These are phyloP conservation scores for Synanthedon tipuliformis DNA, from an alignment of 2,888 invertebrate genomes.

Conservation along the genomic window DNA sequence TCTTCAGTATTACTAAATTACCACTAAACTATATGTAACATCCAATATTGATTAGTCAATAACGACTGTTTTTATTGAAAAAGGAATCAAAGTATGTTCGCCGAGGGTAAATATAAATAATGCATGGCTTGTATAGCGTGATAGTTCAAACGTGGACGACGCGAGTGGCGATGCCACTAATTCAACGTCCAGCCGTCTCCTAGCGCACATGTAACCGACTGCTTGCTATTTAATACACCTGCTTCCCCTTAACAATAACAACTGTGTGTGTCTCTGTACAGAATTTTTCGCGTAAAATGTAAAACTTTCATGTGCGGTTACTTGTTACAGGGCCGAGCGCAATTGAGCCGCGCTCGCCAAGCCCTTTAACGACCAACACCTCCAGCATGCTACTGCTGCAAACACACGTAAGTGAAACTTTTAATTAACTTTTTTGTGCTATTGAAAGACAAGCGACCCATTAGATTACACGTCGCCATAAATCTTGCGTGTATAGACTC, in stretches of 20 bases:
- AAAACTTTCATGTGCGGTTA: too few relatives aligned
- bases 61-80: conserved; percentile 50
- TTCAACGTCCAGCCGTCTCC: conserved; percentile 26
- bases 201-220: conserved; percentile 32
- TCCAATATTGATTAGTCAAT: conserved; percentile 51
- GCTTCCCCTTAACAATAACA: conserved; percentile 4
- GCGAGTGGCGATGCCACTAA: conserved; percentile 17
- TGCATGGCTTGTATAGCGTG: conserved; percentile 72
- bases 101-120: conserved; percentile 69
- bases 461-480: too few relatives aligned
- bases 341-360: conserved; percentile 68
- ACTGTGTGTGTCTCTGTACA: conserved; percentile 21
- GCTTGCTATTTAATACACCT: neutral
- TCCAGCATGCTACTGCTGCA: conserved; percentile 95
- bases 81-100: conserved; percentile 68
- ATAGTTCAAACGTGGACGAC: conserved; percentile 61
- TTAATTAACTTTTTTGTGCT: too few relatives aligned
- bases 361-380: conserved; percentile 68
- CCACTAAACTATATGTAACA: conserved; percentile 12
- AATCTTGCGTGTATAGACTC: too few relatives aligned
- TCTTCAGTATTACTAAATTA: conserved; percentile 15
- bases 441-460: too few relatives aligned
- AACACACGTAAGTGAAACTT: conserved; percentile 78
- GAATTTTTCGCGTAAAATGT: too few relatives aligned
- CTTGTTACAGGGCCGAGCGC: conserved; percentile 69